Base-by-base conservation (phyloP, 2,888 invertebrate genomes). In the Acrobasis consociella region DNA sequence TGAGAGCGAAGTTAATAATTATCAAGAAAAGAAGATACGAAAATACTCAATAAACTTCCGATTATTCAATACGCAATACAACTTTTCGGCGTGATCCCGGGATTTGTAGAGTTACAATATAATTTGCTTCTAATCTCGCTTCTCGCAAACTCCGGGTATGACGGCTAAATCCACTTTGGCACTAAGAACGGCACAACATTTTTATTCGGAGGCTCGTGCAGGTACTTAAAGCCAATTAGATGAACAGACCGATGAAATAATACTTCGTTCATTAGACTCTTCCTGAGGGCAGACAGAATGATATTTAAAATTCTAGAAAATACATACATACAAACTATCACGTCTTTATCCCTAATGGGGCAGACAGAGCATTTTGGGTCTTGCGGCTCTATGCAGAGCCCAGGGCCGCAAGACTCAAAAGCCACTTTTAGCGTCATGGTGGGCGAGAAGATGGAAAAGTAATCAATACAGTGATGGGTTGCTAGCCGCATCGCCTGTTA, bases 121-220 rank as follows among this genome's bases (percentile, higher is more conserved):
- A 62, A 64, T 67, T 69, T 66, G 51, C 56, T 60, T 49, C 64
- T 69, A 67, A 69, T 69, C 67, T 62, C 63, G 56, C 62, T 67
- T 62, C 62, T 60, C 64, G 46, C 62, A 62, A 67, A 64, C 61
- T 60, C 62, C 56, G 56, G 62, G 65, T 70, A 62, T 68, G 70
- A 67, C 68, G 66, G 62, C 56, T 53, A 69, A 72, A 72, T 72
- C 70, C 67, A 70, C 69, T 70, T 72, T 66, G 55, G 39, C 56
- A 55, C 66, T 64, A 52, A 59, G 65, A 58, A 64, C 55, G 58
- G 53, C 51, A 5, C 17, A 39, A 16, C 9, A 16, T n/a, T 60
- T 59, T 38, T 60, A 60, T 51, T 60, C 22, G 17, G 9, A 56
- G 50, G n/a, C 58, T 50, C 37, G 42, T 56, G 39, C 37, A 60